Evolutionary conservation across 2,797 vertebrate species (phyloP), one percentile per base, ranked within the genome.

Genomic region (Hippoglossus hippoglossus): DNA sequence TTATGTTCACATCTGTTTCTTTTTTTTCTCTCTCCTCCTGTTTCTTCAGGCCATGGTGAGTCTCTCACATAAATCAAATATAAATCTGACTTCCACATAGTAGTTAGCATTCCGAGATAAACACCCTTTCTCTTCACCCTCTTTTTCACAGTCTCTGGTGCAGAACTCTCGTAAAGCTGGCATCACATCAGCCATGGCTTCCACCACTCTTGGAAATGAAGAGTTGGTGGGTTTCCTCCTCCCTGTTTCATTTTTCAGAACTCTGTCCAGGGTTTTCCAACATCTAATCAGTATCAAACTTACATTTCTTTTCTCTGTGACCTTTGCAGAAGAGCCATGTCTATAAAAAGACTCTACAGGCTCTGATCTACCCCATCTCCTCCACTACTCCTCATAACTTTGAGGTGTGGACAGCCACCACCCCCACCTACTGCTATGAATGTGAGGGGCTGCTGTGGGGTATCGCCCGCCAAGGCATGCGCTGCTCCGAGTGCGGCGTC

Each of bases 301-400:
- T 46, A 11, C 58, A 24, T 64, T 19, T 58, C 11, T 66, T 61
- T 21, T 54, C 16, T 73, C 31, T 11, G 0, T 47, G 52, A 56
- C 18, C 26, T 67, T 71, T 92, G 34, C 89, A 99, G 98, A 99
- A 99, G 94, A 98, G 96, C 84, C 98, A 99, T 79, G 98, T 99
- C 92, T 99, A 99, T 94, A 98, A 98, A 93, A 99, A 99, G 95
- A 99, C 97, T 76, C 94, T 99, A 75, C 98, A 99, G 95, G 98
- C 98, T 87, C 96, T 99, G 93, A 98, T 99, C 91, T 99, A 99
- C 92, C 98, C 98, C 84, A 99, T 99, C 92, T 99, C 98, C 73
- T 98, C 96, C 92, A 99, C 98, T 0, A 99, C 98, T 0, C 98
- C 98, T 4, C 98, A 99, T 94, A 98, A 98, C 93, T 99, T 99